Percentiles rank a stretch among this genome's conserved stretches.
phyloP scores from a whole-genome alignment of 2,888 invertebrate genomes.

The Stenchaetothrips biformis region DNA sequence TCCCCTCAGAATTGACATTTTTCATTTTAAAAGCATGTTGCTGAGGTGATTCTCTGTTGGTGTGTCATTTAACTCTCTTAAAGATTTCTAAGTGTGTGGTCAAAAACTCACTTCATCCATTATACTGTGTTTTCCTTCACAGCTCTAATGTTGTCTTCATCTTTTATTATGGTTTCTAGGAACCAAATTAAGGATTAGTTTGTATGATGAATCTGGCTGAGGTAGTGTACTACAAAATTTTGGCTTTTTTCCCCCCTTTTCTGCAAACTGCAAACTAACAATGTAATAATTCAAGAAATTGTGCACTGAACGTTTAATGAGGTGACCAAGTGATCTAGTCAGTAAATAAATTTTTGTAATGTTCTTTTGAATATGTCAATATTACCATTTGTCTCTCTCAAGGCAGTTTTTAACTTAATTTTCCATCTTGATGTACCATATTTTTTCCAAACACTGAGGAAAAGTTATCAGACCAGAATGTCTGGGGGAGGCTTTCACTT shows the following conservation, averaged over 20 bases:
- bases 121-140: background rate
- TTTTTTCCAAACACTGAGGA: too few species aligned
- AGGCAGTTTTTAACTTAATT: background rate
- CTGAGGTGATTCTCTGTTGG: too few species aligned
- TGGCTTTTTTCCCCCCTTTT: background rate
- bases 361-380: background rate
- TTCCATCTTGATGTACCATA: background rate
- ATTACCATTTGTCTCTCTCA: background rate
- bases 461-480: too few species aligned
- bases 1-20: background rate
- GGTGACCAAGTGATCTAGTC: slow-evolving; percentile 10
- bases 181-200: background rate
- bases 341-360: background rate
- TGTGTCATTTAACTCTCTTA: too few species aligned
- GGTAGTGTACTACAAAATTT: background rate
- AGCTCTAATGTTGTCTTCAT: background rate
- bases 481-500: too few species aligned
- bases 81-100: too few species aligned
- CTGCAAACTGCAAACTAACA: background rate
- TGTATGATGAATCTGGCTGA: slow-evolving; percentile 2
- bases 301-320: background rate
- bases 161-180: background rate
- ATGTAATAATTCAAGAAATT: background rate
- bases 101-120: background rate
- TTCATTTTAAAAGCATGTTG: too few species aligned